phyloP scores from a whole-genome alignment of 2,113 vertebrate genomes.

The Odocoileus virginianus region DNA sequence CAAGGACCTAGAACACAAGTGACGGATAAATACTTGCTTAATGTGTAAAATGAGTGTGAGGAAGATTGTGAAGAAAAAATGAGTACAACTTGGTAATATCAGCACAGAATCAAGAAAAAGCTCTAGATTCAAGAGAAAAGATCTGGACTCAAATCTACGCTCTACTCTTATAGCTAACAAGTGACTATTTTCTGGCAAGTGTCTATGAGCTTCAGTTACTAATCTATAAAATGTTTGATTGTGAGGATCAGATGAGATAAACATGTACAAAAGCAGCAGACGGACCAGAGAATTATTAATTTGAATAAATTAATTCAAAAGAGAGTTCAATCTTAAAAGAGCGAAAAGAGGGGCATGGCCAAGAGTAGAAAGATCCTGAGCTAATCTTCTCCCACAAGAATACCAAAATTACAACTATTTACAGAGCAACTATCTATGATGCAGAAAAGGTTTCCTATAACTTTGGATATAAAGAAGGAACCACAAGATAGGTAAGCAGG shows the following conservation, averaged over 20 bases:
- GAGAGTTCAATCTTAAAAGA: not conserved
- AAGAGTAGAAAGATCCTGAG: not conserved
- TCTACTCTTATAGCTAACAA: not conserved
- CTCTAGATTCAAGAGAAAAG: not conserved
- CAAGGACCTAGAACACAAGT: not conserved
- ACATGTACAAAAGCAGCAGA: not conserved
- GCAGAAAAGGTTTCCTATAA: not conserved
- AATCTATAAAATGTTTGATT: not conserved
- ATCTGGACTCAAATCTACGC: conserved; percentile 11
- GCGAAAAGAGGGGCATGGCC: not conserved
- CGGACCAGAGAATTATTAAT: not conserved
- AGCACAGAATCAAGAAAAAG: not conserved
- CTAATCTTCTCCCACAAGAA: not conserved
- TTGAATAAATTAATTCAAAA: conserved; percentile 16
- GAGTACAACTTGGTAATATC: not conserved
- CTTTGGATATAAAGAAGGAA: not conserved
- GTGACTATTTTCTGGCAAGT: not conserved
- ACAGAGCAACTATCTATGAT: not conserved
- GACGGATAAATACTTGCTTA: not conserved
- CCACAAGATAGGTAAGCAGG: not conserved
- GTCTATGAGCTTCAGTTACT: not conserved
- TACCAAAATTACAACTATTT: not conserved
- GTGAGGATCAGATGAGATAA: not conserved
- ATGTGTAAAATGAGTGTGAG: not conserved
- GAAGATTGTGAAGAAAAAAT: not conserved